Evolutionary conservation across 2,797 vertebrate species (phyloP), one percentile per base, ranked within the genome.

Genomic region (Leptatherina wallacei): DNA sequence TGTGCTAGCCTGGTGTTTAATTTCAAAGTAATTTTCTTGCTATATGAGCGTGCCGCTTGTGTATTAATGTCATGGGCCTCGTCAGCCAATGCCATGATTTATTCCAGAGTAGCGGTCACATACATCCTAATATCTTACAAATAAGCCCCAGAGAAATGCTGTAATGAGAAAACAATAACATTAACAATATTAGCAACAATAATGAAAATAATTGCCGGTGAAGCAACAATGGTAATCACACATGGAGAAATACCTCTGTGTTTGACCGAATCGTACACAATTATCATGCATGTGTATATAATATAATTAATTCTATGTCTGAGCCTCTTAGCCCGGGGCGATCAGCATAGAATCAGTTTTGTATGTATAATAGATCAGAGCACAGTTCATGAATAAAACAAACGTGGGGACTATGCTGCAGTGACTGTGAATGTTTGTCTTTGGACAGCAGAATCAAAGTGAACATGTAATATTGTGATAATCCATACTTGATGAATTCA

Each of bases 401-500:
- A 96, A 96, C 94, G 95, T 95, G 95, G 93, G 93, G 95, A 97
- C 95, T 95, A 94, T 96, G 97, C 95, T 95, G 95, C 95, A 95
- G 95, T 95, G 95, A 97, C 96, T 95, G 91, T 92, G 95, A 95
- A 95, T 98, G 97, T 98, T 98, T 99, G 97, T 99, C 96, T 98
- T 97, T 96, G 97, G 97, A 96, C 97, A 95, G 90, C 90, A 71
- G 96, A 98, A 99, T 99, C 96, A 96, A 99, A 98, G 97, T 96
- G 97, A 98, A 97, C 97, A 98, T 97, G 97, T 97, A 98, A 98
- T 98, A 98, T 98, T 98, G 97, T 96, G 96, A 99, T 99, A 98
- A 99, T 99, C 97, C 96, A 97, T 97, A 97, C 97, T 98, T 99
- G 97, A 99, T 99, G 97, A 99, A 99, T 99, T 98, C 96, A 96